Evolutionary conservation across 2,797 vertebrate species (phyloP).

Genomic region (Borostomias antarcticus): DNA sequence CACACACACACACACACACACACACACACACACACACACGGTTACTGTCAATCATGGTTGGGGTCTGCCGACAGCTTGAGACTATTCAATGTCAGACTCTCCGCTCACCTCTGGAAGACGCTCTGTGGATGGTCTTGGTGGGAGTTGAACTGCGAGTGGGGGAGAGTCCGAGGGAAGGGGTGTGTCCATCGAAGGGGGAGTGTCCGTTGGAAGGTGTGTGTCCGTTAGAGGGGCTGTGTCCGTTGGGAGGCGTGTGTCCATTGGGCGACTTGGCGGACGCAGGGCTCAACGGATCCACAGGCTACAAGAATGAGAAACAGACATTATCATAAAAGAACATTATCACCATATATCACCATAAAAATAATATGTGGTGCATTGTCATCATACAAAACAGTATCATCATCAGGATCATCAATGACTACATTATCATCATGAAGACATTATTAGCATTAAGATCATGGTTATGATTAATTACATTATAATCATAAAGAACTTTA

Average conservation of each 20-base stretch:
- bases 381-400: too few species aligned
- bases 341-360: too few species aligned
- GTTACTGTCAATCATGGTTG: too few species aligned
- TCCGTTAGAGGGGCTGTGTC: slow-evolving; percentile 49
- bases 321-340: slow-evolving; percentile 7
- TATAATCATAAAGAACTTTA: not conserved
- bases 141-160: not conserved
- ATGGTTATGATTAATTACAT: not conserved
- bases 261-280: slow-evolving; percentile 29
- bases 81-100: not conserved
- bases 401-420: too few species aligned
- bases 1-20: slow-evolving; percentile 7
- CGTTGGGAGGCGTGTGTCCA: slow-evolving; percentile 31
- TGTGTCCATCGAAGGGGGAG: not conserved
- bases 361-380: too few species aligned
- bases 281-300: slow-evolving; percentile 28
- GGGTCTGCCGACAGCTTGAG: too few species aligned
- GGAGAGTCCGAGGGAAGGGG: slow-evolving; percentile 9
- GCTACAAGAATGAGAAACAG: slow-evolving; percentile 29
- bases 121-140: slow-evolving; percentile 59
- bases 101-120: slow-evolving; percentile 48
- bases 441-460: too few species aligned
- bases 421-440: too few species aligned
- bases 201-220: not conserved
- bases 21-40: not conserved